A percentile compares a stretch with the other conserved stretches of the same genome.
These are phyloP conservation scores for Sesia apiformis DNA, from an alignment of 2,888 invertebrate species.

Conservation along the genomic window DNA sequence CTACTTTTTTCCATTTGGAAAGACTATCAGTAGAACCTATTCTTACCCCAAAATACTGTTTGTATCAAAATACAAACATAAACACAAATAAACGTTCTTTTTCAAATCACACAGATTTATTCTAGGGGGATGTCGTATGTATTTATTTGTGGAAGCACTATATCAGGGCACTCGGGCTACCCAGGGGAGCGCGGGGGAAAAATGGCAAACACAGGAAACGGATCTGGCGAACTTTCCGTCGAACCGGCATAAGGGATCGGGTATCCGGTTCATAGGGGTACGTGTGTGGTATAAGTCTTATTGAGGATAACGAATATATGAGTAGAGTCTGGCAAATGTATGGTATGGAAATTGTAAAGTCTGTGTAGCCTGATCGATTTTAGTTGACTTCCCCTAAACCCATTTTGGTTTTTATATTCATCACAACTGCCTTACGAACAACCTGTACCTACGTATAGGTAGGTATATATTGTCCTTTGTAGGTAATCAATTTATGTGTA, in stretches of 20 bases:
- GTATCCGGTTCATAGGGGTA: conserved; percentile 38
- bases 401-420: too few relatives aligned
- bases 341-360: too few relatives aligned
- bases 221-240: conserved; percentile 59
- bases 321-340: too few relatives aligned
- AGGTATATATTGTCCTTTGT: too few relatives aligned
- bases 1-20: too few relatives aligned
- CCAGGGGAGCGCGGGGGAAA: conserved; percentile 27
- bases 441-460: too few relatives aligned
- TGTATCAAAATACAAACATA: background rate
- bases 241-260: conserved; percentile 46
- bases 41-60: background rate
- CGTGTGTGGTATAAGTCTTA: conserved; percentile 1
- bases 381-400: too few relatives aligned
- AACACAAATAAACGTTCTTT: conserved; percentile 23
- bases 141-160: conserved; percentile 53
- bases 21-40: too few relatives aligned
- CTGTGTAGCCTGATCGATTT: too few relatives aligned
- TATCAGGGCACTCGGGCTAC: conserved; percentile 26
- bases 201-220: conserved; percentile 68
- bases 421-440: too few relatives aligned
- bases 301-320: too few relatives aligned
- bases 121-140: conserved; percentile 40
- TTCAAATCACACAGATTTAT: conserved; percentile 49
- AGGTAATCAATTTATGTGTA: too few relatives aligned